Evolutionary conservation across 1,140 invertebrate genomes (phyloP), one percentile per base, ranked within the genome.

Genomic region (Caenorhabditis remanei): DNA sequence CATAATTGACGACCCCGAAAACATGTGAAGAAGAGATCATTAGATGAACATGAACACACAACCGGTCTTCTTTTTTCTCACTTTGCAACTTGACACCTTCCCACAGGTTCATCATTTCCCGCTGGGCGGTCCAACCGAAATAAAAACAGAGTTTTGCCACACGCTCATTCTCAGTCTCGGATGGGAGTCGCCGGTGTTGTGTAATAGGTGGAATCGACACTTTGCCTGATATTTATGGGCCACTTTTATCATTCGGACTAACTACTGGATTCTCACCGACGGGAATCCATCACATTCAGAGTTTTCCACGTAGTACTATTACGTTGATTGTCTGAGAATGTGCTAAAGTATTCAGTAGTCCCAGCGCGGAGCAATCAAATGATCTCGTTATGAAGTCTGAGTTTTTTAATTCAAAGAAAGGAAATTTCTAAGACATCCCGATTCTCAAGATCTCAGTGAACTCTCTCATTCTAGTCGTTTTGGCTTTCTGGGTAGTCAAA

Each of bases 161-260:
- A 71, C 40, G 19, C 24, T 32, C 32, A 32, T 32, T 32, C 32
- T 32, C 32, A 32, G 14, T 71, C 40, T 19, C 13, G 55, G 24
- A 32, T 13, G 61, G 24, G 43, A 71, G 41, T 71, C 41, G 65
- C 40, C 67, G 9, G 40, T 13, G 71, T 71, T 46, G 71, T 79
- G 71, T 79, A 79, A 79, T 50, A 79, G 46, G 71, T 50, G 46
- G 71, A 79, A 79, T 79, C 71, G 46, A 50, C 71, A 79, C 46
- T 79, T 79, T 50, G 32, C 46, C 71, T 79, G 71, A 50, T 79
- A 79, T 79, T 79, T 79, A 79, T 79, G 71, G 71, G 46, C n/a
- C 71, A 79, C 46, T 43, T 71, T 71, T 43, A 71, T 71, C 65
- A 43, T 63, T 63, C 61, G 61, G 61, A 8, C 8, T n/a, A 14